Conservation (phyloP, 2,797 vertebrate genomes). For the Pangasius krempfi region DNA sequence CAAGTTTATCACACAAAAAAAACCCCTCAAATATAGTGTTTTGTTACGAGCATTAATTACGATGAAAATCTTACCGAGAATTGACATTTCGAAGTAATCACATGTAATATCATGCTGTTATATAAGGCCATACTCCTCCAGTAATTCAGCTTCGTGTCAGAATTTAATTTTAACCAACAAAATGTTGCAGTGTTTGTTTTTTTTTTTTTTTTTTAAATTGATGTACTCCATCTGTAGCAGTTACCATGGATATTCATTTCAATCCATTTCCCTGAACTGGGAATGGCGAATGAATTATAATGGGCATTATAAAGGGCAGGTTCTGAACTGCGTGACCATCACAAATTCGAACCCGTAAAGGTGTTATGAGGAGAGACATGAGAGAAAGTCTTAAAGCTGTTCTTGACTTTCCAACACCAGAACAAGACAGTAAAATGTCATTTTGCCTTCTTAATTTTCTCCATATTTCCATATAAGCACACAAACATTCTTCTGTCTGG, state of each 20-base stretch:
- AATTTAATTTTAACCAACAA: neutral
- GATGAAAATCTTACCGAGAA: neutral
- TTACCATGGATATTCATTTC: neutral
- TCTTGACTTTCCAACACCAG: neutral
- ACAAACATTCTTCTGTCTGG: neutral
- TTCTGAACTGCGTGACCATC: neutral
- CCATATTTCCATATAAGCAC: neutral
- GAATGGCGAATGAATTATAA: neutral
- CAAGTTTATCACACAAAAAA: neutral
- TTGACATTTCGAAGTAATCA: neutral
- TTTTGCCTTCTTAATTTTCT: neutral
- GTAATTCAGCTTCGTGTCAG: neutral
- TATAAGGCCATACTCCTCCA: neutral
- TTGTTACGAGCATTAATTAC: neutral
- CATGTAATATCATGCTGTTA: neutral
- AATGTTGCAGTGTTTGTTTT: neutral
- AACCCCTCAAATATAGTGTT: neutral
- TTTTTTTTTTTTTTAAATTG: neutral
- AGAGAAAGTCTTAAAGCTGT: neutral
- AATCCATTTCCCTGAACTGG: neutral
- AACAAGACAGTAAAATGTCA: neutral
- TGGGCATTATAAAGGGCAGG: neutral
- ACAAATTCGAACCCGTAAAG: neutral
- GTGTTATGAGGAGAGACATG: neutral
- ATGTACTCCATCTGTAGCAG: neutral